Evolutionary conservation across 1,140 invertebrate genomes (phyloP).

Genomic region (Diachasmimorpha longicaudata): DNA sequence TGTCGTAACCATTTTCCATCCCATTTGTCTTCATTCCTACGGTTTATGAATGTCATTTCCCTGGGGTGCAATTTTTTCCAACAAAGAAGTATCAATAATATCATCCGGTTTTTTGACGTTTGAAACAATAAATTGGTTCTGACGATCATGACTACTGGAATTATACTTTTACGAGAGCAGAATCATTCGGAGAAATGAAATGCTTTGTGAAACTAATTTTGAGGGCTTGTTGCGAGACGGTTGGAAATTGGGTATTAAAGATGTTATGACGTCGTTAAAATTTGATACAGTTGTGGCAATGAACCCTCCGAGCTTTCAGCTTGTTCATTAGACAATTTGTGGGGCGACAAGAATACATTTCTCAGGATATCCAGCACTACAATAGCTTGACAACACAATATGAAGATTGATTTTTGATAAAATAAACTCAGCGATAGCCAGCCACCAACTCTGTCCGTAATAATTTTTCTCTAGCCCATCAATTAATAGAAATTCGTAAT

Average conservation of each 20-base stretch:
- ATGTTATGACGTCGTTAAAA: background rate
- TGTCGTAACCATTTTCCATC: slow-evolving; percentile 3
- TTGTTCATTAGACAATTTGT: background rate
- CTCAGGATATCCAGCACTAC: background rate
- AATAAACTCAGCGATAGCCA: background rate
- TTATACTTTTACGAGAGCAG: background rate
- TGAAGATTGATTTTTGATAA: background rate
- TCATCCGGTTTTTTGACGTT: background rate
- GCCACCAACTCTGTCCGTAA: no score
- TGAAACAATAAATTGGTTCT: background rate
- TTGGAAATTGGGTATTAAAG: background rate
- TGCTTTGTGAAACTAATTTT: background rate
- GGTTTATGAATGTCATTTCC: background rate
- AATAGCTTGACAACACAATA: background rate
- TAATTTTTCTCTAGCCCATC: no score
- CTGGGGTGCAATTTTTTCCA: background rate
- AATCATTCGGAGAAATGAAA: background rate
- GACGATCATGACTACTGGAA: background rate
- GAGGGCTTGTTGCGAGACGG: background rate
- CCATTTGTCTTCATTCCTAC: background rate
- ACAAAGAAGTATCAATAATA: background rate
- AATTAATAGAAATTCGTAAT: no score
- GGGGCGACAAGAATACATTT: background rate
- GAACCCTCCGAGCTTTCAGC: background rate
- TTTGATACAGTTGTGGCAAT: background rate